These are phyloP conservation scores for Parasteatoda tepidariorum DNA, from an alignment of 1,140 invertebrate genomes.

Conservation along the genomic window DNA sequence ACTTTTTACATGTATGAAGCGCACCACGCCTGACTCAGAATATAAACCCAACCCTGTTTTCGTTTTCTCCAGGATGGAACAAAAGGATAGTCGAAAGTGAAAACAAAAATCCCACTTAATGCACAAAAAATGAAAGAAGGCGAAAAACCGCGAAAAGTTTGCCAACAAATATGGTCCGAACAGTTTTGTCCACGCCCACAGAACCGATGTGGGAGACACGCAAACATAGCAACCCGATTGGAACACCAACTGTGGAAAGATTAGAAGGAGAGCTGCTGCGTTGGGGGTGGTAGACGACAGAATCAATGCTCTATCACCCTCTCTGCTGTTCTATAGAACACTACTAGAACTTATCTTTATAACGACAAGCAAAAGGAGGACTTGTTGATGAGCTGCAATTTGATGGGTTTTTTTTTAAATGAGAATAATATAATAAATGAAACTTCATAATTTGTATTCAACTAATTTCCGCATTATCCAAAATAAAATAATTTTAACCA, in stretches of 20 bases:
- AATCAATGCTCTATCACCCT: conserved; percentile 51
- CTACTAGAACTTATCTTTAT: conserved; percentile 49
- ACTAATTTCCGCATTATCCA: too few species aligned
- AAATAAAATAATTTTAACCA: too few species aligned
- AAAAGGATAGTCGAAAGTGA: neutral
- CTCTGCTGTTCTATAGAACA: conserved; percentile 8
- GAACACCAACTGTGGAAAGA: conserved; percentile 29
- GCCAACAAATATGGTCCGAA: conserved; percentile 45
- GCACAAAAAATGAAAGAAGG: conserved; percentile 6
- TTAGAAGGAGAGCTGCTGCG: neutral
- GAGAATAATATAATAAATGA: too few species aligned
- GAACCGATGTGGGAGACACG: conserved; percentile 3
- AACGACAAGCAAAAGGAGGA: conserved; percentile 57
- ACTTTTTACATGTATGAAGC: neutral
- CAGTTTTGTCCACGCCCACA: conserved; percentile 33
- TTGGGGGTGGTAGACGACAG: too few species aligned
- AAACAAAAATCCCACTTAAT: neutral
- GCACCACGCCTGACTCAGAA: neutral
- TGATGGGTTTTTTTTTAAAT: too few species aligned
- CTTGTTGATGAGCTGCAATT: conserved; percentile 57
- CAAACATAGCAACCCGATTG: conserved; percentile 20
- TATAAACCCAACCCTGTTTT: neutral
- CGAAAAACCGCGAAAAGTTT: conserved; percentile 49
- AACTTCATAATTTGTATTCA: too few species aligned
- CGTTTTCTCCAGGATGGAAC: conserved; percentile 8